phyloP scores from a whole-genome alignment of 2,797 vertebrate species.

The Mormyrops boulengeri region DNA sequence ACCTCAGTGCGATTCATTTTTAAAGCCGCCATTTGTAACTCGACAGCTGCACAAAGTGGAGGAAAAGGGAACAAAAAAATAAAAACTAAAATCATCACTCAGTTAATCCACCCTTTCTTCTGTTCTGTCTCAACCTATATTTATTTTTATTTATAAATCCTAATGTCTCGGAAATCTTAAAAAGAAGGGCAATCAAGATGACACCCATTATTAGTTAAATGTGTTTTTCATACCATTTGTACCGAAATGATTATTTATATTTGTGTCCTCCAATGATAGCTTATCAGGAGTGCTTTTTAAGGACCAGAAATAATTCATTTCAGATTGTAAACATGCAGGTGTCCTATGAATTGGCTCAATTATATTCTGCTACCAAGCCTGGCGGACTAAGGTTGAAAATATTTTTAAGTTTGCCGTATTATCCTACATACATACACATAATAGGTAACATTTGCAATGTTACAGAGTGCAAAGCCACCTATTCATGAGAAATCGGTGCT shows the following conservation, averaged over 20 bases:
- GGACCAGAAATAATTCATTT: not conserved
- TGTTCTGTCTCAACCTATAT: not conserved
- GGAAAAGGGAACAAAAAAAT: not conserved
- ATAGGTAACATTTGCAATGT: not conserved
- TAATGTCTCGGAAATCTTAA: not conserved
- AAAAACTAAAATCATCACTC: not conserved
- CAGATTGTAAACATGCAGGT: not conserved
- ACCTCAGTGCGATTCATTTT: slow-evolving; percentile 22
- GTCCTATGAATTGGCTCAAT: not conserved
- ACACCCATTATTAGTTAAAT: not conserved
- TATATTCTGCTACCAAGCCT: not conserved
- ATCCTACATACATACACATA: not conserved
- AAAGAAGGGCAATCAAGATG: not conserved
- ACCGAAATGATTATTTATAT: not conserved
- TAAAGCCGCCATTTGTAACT: not conserved
- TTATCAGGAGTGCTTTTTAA: not conserved
- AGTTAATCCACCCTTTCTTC: not conserved
- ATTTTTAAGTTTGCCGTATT: not conserved
- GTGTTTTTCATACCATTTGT: not conserved
- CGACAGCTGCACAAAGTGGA: not conserved
- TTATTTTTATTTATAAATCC: not conserved
- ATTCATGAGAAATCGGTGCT: not conserved
- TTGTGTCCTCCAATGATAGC: not conserved
- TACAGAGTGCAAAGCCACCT: not conserved
- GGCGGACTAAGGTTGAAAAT: not conserved